Base-by-base conservation (phyloP, 1,140 invertebrate species). In the Psix sp. region DNA sequence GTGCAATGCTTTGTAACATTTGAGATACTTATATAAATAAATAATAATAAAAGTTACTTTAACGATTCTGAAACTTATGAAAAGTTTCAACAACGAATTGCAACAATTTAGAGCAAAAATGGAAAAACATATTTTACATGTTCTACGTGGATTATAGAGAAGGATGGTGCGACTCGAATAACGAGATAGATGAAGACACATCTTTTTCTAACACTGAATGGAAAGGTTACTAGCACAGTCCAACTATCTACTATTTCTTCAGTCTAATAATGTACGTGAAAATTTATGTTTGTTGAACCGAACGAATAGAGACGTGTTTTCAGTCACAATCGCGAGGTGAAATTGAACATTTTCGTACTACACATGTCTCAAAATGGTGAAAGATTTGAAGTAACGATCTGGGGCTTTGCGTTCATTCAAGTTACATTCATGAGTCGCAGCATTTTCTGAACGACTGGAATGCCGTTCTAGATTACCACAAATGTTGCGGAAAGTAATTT, bases 381-480 rank as follows among this genome's bases (percentile, higher is more conserved):
- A 66, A 60, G 54, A 52, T 68, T 68, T 31, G 52, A 68, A 45
- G 54, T 57, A 68, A 68, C 54, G 52, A 60, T 68, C 24, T 45
- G 16, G 35, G 38, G 54, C 39, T 59, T 60, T 52, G 42, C 52
- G 18, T 33, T 52, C 65, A 29, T 60, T 51, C 54, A 40, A 59
- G 65, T 60, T 52, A 68, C 40, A 60, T 51, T 59, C 46, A 33
- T 39, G 46, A 68, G 52, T 68, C 54, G 46, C 57, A 59, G 54
- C 42, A 15, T 60, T 35, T 51, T 71, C 40, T 60, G 59, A 63
- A n/a, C 43, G 43, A 20, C 21, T 62, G 39, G 36, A 62, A 70
- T 62, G 63, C 38, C 57, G 40, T 49, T 56, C 36, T 21, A 51
- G 51, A 71, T 71, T 63, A 57, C 71, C 63, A 63, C 63, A 68